A percentile compares a stretch with the other conserved stretches of the same genome.
Evolutionary conservation across 2,113 vertebrate species (phyloP).

Genomic region (Entomyzon cyanotis): DNA sequence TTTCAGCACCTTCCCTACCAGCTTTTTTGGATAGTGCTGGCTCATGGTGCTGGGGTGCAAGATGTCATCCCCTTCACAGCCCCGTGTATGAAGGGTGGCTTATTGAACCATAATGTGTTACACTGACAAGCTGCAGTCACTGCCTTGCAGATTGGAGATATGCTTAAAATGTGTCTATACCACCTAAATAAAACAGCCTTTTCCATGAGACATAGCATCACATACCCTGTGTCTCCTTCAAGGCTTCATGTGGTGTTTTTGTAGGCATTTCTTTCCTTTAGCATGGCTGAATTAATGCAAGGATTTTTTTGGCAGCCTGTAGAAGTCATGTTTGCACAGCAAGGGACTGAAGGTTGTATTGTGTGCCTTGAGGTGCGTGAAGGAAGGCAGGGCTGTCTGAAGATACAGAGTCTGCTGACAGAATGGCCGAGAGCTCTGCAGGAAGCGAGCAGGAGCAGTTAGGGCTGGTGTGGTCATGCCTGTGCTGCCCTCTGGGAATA

Average conservation of each 20-base stretch:
- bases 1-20: neutral
- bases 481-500: neutral
- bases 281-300: neutral
- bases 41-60: neutral
- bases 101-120: neutral
- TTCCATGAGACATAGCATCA: neutral
- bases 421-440: neutral
- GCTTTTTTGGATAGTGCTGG: neutral
- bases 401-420: neutral
- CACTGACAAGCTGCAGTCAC: neutral
- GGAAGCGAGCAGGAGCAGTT: neutral
- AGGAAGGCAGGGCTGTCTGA: neutral
- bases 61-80: neutral
- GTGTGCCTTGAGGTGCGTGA: neutral
- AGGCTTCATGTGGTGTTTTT: neutral
- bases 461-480: fast-evolving
- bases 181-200: neutral
- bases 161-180: neutral
- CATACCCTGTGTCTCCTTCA: neutral
- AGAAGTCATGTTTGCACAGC: neutral
- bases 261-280: neutral
- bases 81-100: fast-evolving
- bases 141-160: neutral
- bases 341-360: neutral
- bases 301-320: neutral